Base-by-base conservation (phyloP, 2,113 vertebrate species). In the Guaruba guarouba region DNA sequence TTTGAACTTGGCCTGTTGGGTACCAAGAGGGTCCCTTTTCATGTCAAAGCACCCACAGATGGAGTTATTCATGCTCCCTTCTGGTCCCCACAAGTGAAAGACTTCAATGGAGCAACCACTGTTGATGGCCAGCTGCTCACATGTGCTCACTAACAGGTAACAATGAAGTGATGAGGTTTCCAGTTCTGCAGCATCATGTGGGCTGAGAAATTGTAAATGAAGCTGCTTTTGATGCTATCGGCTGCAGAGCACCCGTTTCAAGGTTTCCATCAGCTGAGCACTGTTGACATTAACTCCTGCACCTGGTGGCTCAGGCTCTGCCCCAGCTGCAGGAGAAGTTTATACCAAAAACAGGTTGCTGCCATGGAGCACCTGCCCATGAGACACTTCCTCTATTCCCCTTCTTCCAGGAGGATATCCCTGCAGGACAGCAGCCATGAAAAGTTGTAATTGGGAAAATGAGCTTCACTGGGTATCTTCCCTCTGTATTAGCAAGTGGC, bases 51-150 rank as follows among this genome's bases (percentile, higher is more conserved):
- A 4, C 7, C 44, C 83, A 13, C 20, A 8, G 1, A 17, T 1
- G 20, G 7, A 70, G 66, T 5, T 7, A 24, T 20, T 55, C 23
- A 1, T 24, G n/a, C 31, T 23, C 15, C 33, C 18, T 10, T 17
- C 41, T 23, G 66, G 25, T 27, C 35, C n/a, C 27, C 61, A 46
- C 6, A 24, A 66, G 41, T 18, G 41, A 23, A 19, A 78, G 74
- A 23, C 59, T 6, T 59, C 44, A 11, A 5, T 0, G 15, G 2
- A 13, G 29, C 31, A 11, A 7, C 9, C 10, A 1, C 59, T 6
- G 59, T 6, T 6, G 11, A 6, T 43, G 13, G 19, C n/a, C 62
- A 12, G 24, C 52, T 54, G 28, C 75, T 37, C 52, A 15, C 9
- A 3, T 19, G 41, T 48, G 52, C 48, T 16, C 31, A 2, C 35